Percentiles rank a stretch among this genome's conserved stretches.
These are phyloP conservation scores for Enteromius paludinosus DNA, from an alignment of 2,797 vertebrate species.

Conservation along the genomic window DNA sequence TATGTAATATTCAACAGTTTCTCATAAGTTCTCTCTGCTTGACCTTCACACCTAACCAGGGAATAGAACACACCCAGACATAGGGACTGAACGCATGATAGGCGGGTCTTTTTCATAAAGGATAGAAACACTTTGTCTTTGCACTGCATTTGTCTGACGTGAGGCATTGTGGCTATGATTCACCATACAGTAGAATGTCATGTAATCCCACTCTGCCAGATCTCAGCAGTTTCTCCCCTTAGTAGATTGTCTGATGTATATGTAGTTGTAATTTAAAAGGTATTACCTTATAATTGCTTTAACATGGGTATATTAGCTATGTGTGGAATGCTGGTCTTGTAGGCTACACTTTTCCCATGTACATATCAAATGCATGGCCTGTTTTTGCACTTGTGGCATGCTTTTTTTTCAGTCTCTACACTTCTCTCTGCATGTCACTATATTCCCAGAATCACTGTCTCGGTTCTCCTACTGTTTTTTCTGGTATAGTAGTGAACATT, in stretches of 20 bases:
- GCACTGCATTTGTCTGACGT: not conserved
- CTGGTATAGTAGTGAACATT: not conserved
- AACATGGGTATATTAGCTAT: slow-evolving; percentile 37
- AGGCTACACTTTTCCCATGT: slow-evolving; percentile 66
- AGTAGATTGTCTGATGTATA: not conserved
- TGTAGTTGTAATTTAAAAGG: not conserved
- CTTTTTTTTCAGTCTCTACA: slow-evolving; percentile 21
- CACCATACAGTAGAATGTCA: not conserved
- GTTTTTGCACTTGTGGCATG: slow-evolving; percentile 41
- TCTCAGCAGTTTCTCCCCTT: not conserved
- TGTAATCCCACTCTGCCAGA: not conserved
- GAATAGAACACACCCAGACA: not conserved
- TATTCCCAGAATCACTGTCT: slow-evolving; percentile 12
- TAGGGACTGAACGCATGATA: not conserved
- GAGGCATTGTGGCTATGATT: not conserved
- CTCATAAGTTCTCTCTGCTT: not conserved
- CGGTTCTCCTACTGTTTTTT: slow-evolving; percentile 23
- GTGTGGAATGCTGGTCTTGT: slow-evolving; percentile 46
- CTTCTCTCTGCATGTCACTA: slow-evolving; percentile 30
- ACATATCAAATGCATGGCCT: slow-evolving; percentile 65
- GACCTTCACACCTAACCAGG: slow-evolving; percentile 14
- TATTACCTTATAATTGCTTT: slow-evolving; percentile 53
- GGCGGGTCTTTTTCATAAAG: not conserved
- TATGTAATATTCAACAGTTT: slow-evolving; percentile 34
- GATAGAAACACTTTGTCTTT: not conserved